Conservation (phyloP, 2,797 vertebrate genomes). For the Phrynocephalus vlangalii region DNA sequence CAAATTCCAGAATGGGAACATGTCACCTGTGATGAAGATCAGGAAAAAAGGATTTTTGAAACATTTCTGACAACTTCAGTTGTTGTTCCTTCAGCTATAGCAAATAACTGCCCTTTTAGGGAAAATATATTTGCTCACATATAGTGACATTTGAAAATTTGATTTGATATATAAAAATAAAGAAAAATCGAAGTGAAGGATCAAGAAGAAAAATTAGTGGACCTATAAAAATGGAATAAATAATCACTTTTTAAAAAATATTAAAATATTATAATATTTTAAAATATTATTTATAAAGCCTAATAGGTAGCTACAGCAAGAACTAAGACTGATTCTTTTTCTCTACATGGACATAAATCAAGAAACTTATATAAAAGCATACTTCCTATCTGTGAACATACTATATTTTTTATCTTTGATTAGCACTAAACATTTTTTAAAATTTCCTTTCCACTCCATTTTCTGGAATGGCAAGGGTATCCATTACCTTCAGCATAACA, state of each 20-base stretch:
- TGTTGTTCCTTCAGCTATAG: background rate
- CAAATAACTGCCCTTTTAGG: background rate
- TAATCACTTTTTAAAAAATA: too few species aligned
- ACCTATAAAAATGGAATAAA: too few species aligned
- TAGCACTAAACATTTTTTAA: background rate
- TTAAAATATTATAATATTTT: too few species aligned
- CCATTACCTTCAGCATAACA: background rate
- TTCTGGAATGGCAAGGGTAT: background rate
- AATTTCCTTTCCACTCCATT: background rate
- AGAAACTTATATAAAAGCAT: background rate
- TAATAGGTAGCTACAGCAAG: too few species aligned
- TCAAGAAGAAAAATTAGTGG: too few species aligned
- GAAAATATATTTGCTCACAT: background rate
- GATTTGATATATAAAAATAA: background rate
- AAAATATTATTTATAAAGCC: too few species aligned
- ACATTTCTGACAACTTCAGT: background rate
- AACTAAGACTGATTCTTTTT: too few species aligned
- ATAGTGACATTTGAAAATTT: background rate
- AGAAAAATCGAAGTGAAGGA: background rate
- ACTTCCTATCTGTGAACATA: background rate
- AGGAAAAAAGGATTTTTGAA: too few species aligned
- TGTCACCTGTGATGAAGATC: too few species aligned
- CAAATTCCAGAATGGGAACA: too few species aligned
- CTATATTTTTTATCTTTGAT: too few species aligned
- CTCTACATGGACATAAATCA: background rate